Evolutionary conservation across 2,888 invertebrate species (phyloP), one percentile per base, ranked within the genome.

Genomic region (Neoascia interrupta): DNA sequence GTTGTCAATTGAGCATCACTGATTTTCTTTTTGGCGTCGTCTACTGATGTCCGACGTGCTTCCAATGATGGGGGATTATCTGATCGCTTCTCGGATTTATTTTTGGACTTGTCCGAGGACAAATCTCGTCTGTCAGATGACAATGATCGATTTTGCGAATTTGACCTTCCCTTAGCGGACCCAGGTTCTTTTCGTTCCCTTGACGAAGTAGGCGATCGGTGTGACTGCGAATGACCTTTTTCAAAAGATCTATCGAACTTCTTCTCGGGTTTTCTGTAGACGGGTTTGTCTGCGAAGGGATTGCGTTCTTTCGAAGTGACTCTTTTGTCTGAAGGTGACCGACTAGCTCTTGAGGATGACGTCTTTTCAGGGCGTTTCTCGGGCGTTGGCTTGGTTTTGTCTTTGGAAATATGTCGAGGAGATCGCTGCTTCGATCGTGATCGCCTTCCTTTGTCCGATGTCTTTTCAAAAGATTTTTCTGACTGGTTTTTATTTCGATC

Each of bases 371-470:
- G 5, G 1, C 23, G 45, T 0, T 34, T 54, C 0, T 70, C 61
- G 1, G 26, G 21, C 21, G 39, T 26, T 2, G 10, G 45, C 4
- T 43, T 34, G 3, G 28, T 3, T 11, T 45, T 47, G 0, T 36
- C 47, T 10, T 66, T 37, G 18, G 15, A 23, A 5, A 5, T 16
- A 6, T 63, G 54, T 1, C 19, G 39, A 6, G 56, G 49, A 13
- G 74, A 74, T 43, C 34, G 31, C 0, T 60, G 37, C 0, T 15
- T 36, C 0, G 73, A 66, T 2, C 68, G 23, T 5, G 74, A 74
- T 11, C 68, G 54, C 6, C 68, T 74, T 2, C 36, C 68, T 49
- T 56, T 74, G 5, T 36, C 34, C 11, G 31, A 2, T 10, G 43
- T 45, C 3, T 1, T 60, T 0, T 37, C 66, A 5, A 51, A 13